Evolutionary conservation across 2,797 vertebrate genomes (phyloP), one percentile per base, ranked within the genome.

Genomic region (Prunella strophiata): DNA sequence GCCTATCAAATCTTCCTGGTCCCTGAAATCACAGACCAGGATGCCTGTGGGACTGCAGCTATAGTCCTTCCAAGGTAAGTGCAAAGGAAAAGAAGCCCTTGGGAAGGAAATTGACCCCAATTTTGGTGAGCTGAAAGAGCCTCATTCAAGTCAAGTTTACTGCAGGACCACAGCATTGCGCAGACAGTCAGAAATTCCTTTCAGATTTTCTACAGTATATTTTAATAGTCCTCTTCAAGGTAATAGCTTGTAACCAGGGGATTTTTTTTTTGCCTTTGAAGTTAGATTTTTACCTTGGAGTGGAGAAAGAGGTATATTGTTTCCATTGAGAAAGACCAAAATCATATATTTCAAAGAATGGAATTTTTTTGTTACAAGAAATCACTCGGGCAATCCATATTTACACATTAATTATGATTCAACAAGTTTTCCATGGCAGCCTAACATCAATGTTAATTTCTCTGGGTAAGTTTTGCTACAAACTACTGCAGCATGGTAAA

Each of bases 381-480:
- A 76, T 79, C 63, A 38, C 34, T 36, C 0, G 0, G 13, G 16
- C 23, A 74, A 52, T 50, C 32, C 5, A 0, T 57, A 84, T 30
- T 65, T 72, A 65, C 23, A 6, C 5, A 13, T 43, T 74, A 80
- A 88, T 70, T 67, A 16, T 11, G 45, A 85, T 45, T 73, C 73
- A 84, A 68, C 36, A 78, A 23, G 50, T 58, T 85, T 89, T 87
- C 67, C 58, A 23, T 1, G 4, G 18, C 59, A 91, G 51, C 13
- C 52, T 70, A 68, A 47, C 50, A 65, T 43, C 16, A 65, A 16
- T n/a, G 45, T 45, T 57, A 20, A 67, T 68, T 83, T 77, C 13
- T 86, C 59, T 57, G 36, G 11, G 19, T 65, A 38, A 68, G 38
- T 78, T 84, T 80, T 80, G 29, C 51, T 75, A 42, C 81, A 29